A percentile compares a stretch with the other conserved stretches of the same genome.
These are phyloP conservation scores for Dolichallabes microphthalmus DNA, from an alignment of 2,113 vertebrate genomes.

Conservation along the genomic window DNA sequence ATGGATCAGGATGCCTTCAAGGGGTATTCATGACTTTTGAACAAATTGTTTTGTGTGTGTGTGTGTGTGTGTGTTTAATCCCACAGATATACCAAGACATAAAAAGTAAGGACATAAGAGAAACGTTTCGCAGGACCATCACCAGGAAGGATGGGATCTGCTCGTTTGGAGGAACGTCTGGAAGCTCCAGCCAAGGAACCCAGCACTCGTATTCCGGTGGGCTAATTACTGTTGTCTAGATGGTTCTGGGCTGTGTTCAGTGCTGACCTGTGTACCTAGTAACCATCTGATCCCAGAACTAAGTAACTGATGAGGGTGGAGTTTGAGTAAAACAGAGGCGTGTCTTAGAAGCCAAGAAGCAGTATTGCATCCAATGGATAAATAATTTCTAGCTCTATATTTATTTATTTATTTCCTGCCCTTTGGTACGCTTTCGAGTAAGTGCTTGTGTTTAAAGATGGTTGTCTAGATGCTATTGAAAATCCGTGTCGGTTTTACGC, in stretches of 20 bases:
- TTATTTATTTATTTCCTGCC: too few species aligned
- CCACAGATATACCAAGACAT: constrained; percentile 88
- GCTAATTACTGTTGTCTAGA: not conserved
- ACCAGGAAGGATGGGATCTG: constrained; percentile 87
- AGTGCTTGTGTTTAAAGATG: not conserved
- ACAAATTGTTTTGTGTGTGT: too few species aligned
- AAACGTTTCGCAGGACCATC: constrained; percentile 87
- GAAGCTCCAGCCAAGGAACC: constrained; percentile 89
- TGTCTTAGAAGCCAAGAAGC: not conserved
- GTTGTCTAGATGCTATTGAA: not conserved
- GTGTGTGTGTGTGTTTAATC: not conserved
- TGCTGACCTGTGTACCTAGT: not conserved
- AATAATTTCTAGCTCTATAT: too few species aligned
- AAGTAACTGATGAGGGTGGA: not conserved
- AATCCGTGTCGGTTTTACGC: not conserved
- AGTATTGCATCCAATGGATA: not conserved
- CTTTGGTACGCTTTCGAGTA: not conserved
- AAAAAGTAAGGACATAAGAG: constrained; percentile 90
- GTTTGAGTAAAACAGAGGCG: not conserved
- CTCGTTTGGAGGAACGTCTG: constrained; percentile 89
- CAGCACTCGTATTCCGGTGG: constrained; percentile 96
- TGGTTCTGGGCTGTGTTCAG: not conserved
- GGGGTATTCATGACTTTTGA: too few species aligned
- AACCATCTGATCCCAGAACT: not conserved
- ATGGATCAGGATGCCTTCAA: not conserved